Conservation (phyloP, 2,888 invertebrate genomes). For the Sphinx pinastri region DNA sequence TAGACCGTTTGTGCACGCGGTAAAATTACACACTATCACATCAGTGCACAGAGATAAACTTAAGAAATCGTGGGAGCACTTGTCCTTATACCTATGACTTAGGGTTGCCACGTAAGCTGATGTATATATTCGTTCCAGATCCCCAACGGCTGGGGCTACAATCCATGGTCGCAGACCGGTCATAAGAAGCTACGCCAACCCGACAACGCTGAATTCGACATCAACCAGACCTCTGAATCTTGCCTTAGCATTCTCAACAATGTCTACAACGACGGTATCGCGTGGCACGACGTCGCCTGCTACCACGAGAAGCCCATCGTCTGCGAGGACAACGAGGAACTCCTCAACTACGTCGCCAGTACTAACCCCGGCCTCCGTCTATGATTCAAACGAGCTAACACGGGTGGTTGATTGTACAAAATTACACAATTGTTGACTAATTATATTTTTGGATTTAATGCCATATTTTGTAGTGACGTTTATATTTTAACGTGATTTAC, state of each 20-base stretch:
- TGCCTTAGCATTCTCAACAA: slow-evolving; percentile 95
- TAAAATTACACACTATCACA: too few species aligned
- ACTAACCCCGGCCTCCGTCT: slow-evolving; percentile 93
- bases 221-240: slow-evolving; percentile 94
- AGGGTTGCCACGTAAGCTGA: not conserved
- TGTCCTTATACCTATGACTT: too few species aligned
- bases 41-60: too few species aligned
- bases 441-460: not conserved
- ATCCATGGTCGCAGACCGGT: slow-evolving; percentile 95
- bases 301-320: slow-evolving; percentile 96
- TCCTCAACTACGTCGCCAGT: slow-evolving; percentile 92
- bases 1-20: too few species aligned
- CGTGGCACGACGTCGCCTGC: slow-evolving; percentile 97
- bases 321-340: slow-evolving; percentile 95
- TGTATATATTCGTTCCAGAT: slow-evolving; percentile 54
- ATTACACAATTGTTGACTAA: not conserved
- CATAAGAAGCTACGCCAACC: slow-evolving; percentile 95
- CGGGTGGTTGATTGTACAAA: not conserved
- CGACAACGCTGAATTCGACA: slow-evolving; percentile 95
- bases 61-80: too few species aligned
- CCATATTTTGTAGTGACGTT: not conserved
- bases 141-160: slow-evolving; percentile 90
- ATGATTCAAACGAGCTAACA: slow-evolving; percentile 73
- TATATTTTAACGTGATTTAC: not conserved
- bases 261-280: slow-evolving; percentile 96